These are phyloP conservation scores for Hartigia nigra DNA, from an alignment of 2,888 invertebrate genomes.

Conservation along the genomic window DNA sequence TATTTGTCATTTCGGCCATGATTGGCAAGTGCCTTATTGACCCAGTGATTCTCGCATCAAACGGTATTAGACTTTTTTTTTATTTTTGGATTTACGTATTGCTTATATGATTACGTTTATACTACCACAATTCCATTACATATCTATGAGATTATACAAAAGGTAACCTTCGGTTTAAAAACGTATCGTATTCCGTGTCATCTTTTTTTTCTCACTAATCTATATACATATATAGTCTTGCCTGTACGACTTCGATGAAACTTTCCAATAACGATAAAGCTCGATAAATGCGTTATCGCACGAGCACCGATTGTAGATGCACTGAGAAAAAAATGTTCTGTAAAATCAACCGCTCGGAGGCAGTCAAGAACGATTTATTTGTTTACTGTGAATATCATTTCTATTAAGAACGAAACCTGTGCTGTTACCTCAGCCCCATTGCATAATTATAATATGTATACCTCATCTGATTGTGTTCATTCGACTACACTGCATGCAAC, in stretches of 20 bases:
- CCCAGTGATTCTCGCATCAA: not conserved
- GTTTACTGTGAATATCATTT: not conserved
- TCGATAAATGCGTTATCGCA: not conserved
- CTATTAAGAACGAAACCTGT: not conserved
- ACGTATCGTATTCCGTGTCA: no score
- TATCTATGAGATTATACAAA: not conserved
- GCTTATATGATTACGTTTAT: not conserved
- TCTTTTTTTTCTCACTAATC: no score
- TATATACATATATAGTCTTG: no score
- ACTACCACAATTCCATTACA: not conserved
- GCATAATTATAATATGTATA: no score
- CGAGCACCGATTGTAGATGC: not conserved
- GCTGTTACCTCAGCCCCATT: not conserved
- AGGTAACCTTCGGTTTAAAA: not conserved
- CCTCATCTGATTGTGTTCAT: no score
- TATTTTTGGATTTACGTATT: not conserved
- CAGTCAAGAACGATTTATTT: not conserved
- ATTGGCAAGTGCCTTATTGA: not conserved
- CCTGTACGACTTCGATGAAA: not conserved
- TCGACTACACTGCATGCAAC: no score
- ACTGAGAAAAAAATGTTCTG: not conserved
- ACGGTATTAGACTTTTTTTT: not conserved
- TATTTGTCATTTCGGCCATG: not conserved
- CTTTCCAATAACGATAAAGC: not conserved
- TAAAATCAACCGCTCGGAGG: no score